A percentile compares a stretch with the other conserved stretches of the same genome.
phyloP scores from a whole-genome alignment of 1,140 invertebrate species.

The Bombyx mori region DNA sequence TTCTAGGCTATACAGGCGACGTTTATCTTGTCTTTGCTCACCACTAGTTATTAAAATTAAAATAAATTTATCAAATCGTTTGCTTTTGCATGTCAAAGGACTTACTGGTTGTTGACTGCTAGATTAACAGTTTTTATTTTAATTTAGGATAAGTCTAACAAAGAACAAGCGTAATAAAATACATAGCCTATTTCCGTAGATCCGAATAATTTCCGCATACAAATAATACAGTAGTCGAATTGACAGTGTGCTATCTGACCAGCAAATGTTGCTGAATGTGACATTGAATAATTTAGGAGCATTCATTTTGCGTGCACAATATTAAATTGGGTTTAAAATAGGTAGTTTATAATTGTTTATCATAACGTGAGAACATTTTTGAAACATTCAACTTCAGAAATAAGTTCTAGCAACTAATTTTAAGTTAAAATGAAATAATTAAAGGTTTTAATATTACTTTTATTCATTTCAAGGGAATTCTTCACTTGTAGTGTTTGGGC shows the following conservation, averaged over 20 bases:
- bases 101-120: background rate
- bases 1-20: too few relatives aligned
- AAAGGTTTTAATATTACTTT: too few relatives aligned
- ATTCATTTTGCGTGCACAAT: too few relatives aligned
- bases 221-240: slow-evolving; percentile 5
- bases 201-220: slow-evolving; percentile 2
- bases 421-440: too few relatives aligned
- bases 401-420: too few relatives aligned
- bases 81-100: background rate
- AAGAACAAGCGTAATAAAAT: background rate
- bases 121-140: background rate
- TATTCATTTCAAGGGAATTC: too few relatives aligned
- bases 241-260: slow-evolving; percentile 1
- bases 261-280: background rate
- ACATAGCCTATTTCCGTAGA: slow-evolving; percentile 1
- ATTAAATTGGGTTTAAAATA: too few relatives aligned
- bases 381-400: too few relatives aligned
- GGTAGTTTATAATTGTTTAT: too few relatives aligned
- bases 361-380: too few relatives aligned
- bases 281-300: slow-evolving; percentile 4
- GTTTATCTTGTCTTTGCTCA: too few relatives aligned
- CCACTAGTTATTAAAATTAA: background rate
- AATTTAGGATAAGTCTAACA: background rate
- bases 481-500: too few relatives aligned
- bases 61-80: background rate